A percentile compares a stretch with the other conserved stretches of the same genome.
Evolutionary conservation across 92 coral and sea anemone genomes (phyloP).

Genomic region (Desmophyllum pertusum): DNA sequence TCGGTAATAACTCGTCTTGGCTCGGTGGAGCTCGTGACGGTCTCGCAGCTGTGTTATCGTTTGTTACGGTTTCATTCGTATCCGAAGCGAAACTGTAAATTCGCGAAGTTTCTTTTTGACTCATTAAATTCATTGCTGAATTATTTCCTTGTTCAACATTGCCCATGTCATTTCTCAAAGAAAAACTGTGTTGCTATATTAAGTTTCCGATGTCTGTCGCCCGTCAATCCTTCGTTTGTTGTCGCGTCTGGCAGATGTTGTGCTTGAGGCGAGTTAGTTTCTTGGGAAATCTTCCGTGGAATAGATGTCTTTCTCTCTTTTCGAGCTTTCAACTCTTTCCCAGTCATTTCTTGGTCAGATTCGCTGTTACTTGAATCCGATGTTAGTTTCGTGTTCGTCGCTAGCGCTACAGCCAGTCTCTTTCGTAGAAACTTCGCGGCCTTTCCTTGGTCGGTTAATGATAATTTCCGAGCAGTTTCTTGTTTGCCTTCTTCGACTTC

Average conservation of each 20-base stretch:
- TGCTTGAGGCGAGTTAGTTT: background rate
- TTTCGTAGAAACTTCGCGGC: slow-evolving; percentile 44
- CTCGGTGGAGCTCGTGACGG: slow-evolving; percentile 22
- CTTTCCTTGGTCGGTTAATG: slow-evolving; percentile 49
- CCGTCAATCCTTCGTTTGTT: background rate
- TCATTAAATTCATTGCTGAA: background rate
- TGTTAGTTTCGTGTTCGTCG: slow-evolving; percentile 28
- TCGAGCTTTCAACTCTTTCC: background rate
- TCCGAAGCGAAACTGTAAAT: background rate
- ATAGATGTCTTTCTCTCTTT: slow-evolving; percentile 32
- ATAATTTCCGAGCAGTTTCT: background rate
- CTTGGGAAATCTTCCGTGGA: slow-evolving; percentile 21
- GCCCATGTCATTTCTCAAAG: background rate
- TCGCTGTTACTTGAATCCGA: slow-evolving; percentile 33
- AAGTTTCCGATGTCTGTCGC: slow-evolving; percentile 5
- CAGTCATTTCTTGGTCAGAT: slow-evolving; percentile 21
- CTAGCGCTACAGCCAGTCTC: slow-evolving; percentile 53
- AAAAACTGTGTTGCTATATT: background rate
- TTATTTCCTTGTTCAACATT: background rate
- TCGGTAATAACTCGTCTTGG: slow-evolving; percentile 8
- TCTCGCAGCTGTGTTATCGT: background rate
- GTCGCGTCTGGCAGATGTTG: background rate
- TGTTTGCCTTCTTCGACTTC: background rate
- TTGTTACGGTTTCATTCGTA: background rate
- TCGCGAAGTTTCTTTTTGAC: background rate